Base-by-base conservation (phyloP, 2,113 vertebrate genomes). In the Columba livia region DNA sequence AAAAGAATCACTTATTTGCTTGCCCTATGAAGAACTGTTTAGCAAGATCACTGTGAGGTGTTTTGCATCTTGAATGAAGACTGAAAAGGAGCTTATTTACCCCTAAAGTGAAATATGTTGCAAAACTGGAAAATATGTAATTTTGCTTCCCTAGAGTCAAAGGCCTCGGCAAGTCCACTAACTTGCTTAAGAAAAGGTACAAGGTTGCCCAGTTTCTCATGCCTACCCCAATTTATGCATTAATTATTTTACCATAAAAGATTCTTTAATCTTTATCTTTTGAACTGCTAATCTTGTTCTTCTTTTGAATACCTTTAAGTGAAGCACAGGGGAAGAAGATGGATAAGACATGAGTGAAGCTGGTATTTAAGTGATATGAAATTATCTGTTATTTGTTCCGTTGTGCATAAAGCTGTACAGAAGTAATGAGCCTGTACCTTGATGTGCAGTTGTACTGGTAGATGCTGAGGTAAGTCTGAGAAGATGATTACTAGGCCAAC, bases 1-100 rank as follows among this genome's bases (percentile, higher is more conserved):
- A 97, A 97, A 97, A 93, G 94, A 94, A 94, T 95, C 14, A 40
- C 57, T 96, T 77, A 78, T 89, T 95, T 97, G 84, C 90, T 89
- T 95, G 86, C 91, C 79, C 79, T 93, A 6, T 61, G 84, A 95
- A 94, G 66, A 92, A 61, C 85, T 95, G 73, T 79, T 96, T 85
- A 90, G 87, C 79, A 88, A 90, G 70, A 96, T 88, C 73, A 38
- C 81, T 57, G 75, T 64, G 93, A 95, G 85, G 80, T 75, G 44
- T 92, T 97, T 95, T 92, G 82, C 90, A 72, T 90, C 56, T 78
- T 90, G 93, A 95, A 81, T 89, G 86, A 85, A 85, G 75, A 72
- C 48, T 89, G 75, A 82, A 86, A 92, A 90, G 84, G 36, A 89
- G 40, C 57, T 91, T 90, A 92, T 95, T 96, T 91, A 93, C 65